Evolutionary conservation across 2,113 vertebrate genomes (phyloP).

Genomic region (Neomonachus schauinslandi): DNA sequence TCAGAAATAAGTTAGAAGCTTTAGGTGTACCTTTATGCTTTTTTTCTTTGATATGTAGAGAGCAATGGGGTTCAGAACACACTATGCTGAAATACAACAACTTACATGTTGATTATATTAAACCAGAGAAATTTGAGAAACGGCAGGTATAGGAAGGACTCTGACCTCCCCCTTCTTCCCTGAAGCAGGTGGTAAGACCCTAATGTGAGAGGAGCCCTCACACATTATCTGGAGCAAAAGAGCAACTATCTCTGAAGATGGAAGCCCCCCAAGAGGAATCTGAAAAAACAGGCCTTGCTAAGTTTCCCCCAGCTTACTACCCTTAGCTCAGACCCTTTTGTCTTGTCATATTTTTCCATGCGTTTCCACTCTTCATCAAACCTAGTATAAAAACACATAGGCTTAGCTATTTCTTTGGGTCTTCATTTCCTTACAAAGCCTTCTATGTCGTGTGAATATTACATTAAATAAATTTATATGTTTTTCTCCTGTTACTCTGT

Average conservation of each 20-base stretch:
- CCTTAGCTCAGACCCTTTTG: not conserved
- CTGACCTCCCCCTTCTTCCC: not conserved
- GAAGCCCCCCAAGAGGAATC: not conserved
- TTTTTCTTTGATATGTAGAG: not conserved
- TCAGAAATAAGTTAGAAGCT: slow-evolving; percentile 2
- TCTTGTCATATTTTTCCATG: not conserved
- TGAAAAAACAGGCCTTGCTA: not conserved
- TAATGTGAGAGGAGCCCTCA: not conserved
- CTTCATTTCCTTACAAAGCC: not conserved
- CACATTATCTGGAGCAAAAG: not conserved
- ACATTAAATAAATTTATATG: not conserved
- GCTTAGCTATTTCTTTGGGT: not conserved
- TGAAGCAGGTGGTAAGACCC: not conserved
- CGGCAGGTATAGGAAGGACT: not conserved
- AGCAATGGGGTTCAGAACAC: not conserved
- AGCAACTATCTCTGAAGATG: not conserved
- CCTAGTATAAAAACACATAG: not conserved
- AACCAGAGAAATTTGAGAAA: not conserved
- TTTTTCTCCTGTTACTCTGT: not conserved
- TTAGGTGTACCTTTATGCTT: not conserved
- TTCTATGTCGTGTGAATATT: not conserved
- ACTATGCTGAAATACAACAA: not conserved
- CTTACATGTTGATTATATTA: not conserved
- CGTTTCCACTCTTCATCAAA: not conserved
- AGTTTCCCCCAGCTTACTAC: not conserved